Conservation (phyloP, 2,113 vertebrate species). For the Tenebrosternarchus preto region DNA sequence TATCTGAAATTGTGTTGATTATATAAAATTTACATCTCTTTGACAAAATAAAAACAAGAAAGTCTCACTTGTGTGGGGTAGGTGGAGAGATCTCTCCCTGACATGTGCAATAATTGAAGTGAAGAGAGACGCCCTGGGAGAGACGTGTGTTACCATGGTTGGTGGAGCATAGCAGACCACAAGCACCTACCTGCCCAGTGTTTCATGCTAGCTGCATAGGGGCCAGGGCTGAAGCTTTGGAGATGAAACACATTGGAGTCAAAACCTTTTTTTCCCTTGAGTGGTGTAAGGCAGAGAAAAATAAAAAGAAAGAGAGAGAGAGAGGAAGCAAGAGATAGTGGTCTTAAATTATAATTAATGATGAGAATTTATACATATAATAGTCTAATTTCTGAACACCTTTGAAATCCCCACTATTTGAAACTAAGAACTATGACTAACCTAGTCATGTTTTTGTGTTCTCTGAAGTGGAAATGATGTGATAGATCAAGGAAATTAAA, state of each 20-base stretch:
- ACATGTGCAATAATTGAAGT: slow-evolving; percentile 7
- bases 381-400: slow-evolving; percentile 19
- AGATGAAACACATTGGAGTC: slow-evolving; percentile 11
- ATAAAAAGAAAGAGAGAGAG: not conserved
- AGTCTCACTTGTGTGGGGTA: not conserved
- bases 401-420: slow-evolving; percentile 53
- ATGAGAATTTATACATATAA: not conserved
- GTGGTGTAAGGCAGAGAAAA: too few relatives aligned
- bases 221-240: slow-evolving; percentile 22
- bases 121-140: slow-evolving; percentile 28
- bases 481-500: slow-evolving; percentile 54
- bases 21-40: slow-evolving; percentile 13
- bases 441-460: slow-evolving; percentile 47
- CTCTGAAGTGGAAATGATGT: slow-evolving; percentile 51
- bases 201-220: slow-evolving; percentile 32
- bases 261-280: not conserved
- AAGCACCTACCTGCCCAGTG: slow-evolving; percentile 15
- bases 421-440: slow-evolving; percentile 39
- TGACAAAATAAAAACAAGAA: not conserved
- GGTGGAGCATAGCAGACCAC: slow-evolving; percentile 25
- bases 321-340: not conserved
- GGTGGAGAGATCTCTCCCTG: slow-evolving; percentile 13
- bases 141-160: slow-evolving; percentile 24
- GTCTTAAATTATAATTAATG: slow-evolving; percentile 25
- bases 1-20: too few relatives aligned